Evolutionary conservation across 2,797 vertebrate genomes (phyloP).

Genomic region (Lepilemur ruficaudatus): DNA sequence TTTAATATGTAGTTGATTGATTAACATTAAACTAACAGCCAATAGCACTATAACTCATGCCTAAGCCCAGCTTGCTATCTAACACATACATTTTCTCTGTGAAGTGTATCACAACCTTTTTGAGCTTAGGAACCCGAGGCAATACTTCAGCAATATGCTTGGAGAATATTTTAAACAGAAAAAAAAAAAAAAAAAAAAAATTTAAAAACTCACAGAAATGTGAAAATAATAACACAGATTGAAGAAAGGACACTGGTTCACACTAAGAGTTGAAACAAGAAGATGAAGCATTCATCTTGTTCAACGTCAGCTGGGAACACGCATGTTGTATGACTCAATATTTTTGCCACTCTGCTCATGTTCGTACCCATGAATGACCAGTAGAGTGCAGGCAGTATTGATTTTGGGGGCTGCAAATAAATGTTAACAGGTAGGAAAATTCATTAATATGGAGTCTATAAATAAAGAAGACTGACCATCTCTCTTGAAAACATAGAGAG

Average conservation of each 20-base stretch:
- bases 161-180: neutral
- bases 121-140: neutral
- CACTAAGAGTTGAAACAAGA: neutral
- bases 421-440: neutral
- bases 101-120: neutral
- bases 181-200: neutral
- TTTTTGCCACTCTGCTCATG: neutral
- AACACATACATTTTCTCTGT: neutral
- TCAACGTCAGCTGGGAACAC: neutral
- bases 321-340: rapidly evolving
- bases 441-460: neutral
- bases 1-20: neutral
- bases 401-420: neutral
- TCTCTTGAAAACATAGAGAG: neutral
- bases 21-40: neutral
- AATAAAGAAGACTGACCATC: neutral
- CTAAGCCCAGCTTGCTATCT: neutral
- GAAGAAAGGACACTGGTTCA: neutral
- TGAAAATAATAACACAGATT: neutral
- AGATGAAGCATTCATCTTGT: rapidly evolving
- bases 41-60: neutral
- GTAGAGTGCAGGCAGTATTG: neutral
- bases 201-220: neutral
- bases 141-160: neutral
- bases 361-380: neutral